A percentile compares a stretch with the other conserved stretches of the same genome.
These are phyloP conservation scores for Callinectes sapidus DNA, from an alignment of 2,888 invertebrate genomes.

Conservation along the genomic window DNA sequence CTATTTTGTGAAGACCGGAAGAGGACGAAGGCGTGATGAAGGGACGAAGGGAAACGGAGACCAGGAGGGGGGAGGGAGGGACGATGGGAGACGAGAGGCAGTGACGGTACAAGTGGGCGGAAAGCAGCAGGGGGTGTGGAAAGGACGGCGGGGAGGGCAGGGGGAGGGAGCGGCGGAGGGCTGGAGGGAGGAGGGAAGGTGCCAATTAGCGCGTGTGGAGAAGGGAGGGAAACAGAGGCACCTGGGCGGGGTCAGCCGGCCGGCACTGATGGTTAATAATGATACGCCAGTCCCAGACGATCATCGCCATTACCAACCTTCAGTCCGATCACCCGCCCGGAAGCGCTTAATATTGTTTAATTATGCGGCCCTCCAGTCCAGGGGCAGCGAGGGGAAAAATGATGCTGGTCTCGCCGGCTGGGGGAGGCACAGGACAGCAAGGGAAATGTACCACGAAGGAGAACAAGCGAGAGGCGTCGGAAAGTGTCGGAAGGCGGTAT, in stretches of 20 bases:
- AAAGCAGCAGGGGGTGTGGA: constrained; percentile 15
- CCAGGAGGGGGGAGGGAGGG: not conserved
- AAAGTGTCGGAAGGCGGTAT: not conserved
- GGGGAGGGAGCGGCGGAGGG: not conserved
- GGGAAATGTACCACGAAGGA: constrained; percentile 13
- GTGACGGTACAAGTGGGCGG: constrained; percentile 18
- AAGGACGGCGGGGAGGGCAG: constrained; percentile 23
- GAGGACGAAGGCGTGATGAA: not conserved
- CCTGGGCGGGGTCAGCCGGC: constrained; percentile 60
- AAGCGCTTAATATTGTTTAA: constrained; percentile 70
- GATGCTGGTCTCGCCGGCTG: constrained; percentile 6
- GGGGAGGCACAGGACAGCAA: constrained; percentile 20
- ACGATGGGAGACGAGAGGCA: constrained; percentile 9
- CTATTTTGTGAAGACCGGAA: not conserved
- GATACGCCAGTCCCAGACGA: constrained; percentile 62
- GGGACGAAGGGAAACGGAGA: not conserved
- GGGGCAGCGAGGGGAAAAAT: not conserved
- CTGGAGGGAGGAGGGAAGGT: constrained; percentile 35
- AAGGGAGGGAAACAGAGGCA: constrained; percentile 41
- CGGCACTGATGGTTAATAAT: constrained; percentile 69
- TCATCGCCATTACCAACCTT: constrained; percentile 67
- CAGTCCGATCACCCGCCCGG: constrained; percentile 58
- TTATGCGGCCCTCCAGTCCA: constrained; percentile 56
- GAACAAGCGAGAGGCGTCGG: constrained; percentile 3
- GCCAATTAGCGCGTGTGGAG: constrained; percentile 19